These are phyloP conservation scores for Antechinus flavipes DNA, from an alignment of 2,113 vertebrate genomes.

Conservation along the genomic window DNA sequence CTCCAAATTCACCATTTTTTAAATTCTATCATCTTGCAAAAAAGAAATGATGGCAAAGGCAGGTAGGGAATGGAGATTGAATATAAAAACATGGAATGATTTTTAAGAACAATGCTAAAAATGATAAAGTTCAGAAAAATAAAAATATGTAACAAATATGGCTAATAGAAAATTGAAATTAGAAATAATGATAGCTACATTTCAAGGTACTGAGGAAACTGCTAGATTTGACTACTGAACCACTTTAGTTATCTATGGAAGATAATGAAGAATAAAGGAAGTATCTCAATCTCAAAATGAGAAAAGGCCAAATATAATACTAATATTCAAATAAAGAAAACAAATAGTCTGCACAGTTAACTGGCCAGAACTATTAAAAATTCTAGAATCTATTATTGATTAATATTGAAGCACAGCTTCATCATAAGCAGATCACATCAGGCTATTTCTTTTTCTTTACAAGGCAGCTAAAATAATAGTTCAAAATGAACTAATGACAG, in stretches of 20 bases:
- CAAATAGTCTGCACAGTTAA: not conserved
- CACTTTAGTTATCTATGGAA: not conserved
- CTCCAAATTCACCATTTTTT: not conserved
- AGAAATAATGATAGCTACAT: not conserved
- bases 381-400: not conserved
- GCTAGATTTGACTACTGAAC: not conserved
- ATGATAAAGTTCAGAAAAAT: not conserved
- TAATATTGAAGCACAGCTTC: not conserved
- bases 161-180: not conserved
- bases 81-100: not conserved
- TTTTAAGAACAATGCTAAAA: not conserved
- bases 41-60: not conserved
- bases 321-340: not conserved
- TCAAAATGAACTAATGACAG: not conserved
- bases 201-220: not conserved
- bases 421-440: not conserved
- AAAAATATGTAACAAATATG: not conserved
- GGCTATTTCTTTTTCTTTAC: not conserved
- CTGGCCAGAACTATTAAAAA: not conserved
- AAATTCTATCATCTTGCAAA: not conserved
- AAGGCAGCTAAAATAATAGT: not conserved
- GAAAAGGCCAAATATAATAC: not conserved
- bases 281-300: not conserved
- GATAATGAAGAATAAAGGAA: not conserved
- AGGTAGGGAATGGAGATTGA: not conserved